Evolutionary conservation across 2,797 vertebrate species (phyloP).

Genomic region (Chaetophractus vellerosus): DNA sequence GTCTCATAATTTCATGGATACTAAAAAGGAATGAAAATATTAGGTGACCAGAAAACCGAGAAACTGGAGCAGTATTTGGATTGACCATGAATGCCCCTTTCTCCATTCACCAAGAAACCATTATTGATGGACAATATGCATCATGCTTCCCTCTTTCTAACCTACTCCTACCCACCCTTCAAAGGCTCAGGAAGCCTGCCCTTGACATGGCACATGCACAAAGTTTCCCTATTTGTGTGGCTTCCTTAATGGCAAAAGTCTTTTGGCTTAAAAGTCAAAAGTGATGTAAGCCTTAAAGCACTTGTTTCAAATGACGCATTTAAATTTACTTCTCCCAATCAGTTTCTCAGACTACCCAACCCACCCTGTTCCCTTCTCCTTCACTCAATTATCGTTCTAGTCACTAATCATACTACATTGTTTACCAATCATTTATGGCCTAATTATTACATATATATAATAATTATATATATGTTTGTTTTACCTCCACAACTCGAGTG

Average conservation of each 20-base stretch:
- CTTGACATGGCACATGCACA: rapidly evolving
- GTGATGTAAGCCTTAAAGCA: neutral
- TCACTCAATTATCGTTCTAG: neutral
- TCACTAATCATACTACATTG: neutral
- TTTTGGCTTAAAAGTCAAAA: neutral
- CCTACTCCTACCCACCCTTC: neutral
- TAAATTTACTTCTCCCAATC: neutral
- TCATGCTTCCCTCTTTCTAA: neutral
- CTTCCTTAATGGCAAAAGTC: neutral
- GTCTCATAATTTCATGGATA: conserved; percentile 29
- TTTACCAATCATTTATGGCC: neutral
- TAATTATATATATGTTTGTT: neutral
- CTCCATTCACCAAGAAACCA: neutral
- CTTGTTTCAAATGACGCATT: neutral
- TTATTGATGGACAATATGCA: neutral
- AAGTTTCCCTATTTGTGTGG: neutral
- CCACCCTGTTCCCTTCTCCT: neutral
- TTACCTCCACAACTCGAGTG: neutral
- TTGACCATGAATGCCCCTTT: neutral
- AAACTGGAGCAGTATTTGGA: neutral
- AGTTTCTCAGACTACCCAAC: neutral
- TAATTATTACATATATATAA: no score
- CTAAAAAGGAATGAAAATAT: conserved; percentile 35
- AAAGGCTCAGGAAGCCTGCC: neutral
- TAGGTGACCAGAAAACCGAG: neutral